Evolutionary conservation across 2,797 vertebrate species (phyloP).

Genomic region (Fratercula arctica): DNA sequence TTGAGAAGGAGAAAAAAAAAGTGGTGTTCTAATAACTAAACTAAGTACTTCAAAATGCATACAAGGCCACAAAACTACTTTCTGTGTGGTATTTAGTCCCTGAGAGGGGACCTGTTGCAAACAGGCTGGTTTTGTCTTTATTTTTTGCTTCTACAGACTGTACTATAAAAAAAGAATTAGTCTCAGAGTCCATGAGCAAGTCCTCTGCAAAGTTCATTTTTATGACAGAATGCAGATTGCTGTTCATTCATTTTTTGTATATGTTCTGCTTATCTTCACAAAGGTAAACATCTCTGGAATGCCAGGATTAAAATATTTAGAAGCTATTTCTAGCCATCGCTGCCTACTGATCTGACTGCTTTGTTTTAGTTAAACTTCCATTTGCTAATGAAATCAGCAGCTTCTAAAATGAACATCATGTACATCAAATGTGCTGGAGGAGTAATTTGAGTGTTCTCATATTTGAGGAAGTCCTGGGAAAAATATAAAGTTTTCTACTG

Average conservation of each 20-base stretch:
- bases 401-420: background rate
- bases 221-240: constrained; percentile 9
- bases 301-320: constrained; percentile 22
- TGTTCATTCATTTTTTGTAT: background rate
- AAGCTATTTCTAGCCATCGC: background rate
- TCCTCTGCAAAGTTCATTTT: constrained; percentile 68
- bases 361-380: constrained; percentile 7
- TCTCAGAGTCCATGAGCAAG: constrained; percentile 43
- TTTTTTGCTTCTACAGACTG: constrained; percentile 49
- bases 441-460: background rate
- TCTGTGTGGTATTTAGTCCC: constrained; percentile 37
- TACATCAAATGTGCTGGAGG: background rate
- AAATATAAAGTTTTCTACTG: background rate
- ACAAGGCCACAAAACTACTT: background rate
- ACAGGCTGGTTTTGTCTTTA: constrained; percentile 49
- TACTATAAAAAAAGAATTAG: constrained; percentile 41
- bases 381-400: constrained; percentile 12
- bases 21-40: background rate
- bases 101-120: background rate
- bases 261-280: constrained; percentile 50
- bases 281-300: constrained; percentile 45
- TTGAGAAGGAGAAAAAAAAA: background rate
- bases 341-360: background rate
- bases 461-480: background rate
- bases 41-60: background rate